phyloP scores from a whole-genome alignment of 1,140 invertebrate genomes.

The Drosophila aff. region DNA sequence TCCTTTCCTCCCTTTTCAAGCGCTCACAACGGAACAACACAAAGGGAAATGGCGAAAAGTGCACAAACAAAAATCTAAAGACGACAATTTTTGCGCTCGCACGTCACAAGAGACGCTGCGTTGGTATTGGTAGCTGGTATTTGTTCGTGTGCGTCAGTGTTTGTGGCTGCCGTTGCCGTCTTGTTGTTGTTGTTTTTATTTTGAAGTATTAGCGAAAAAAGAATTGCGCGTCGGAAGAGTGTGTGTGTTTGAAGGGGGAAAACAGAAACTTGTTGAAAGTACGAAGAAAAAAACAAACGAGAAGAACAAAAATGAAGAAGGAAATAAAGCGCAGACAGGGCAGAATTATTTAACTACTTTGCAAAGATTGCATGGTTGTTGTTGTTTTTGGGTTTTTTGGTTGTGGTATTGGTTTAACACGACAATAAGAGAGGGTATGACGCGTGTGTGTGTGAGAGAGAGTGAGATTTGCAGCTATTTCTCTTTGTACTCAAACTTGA shows the following conservation, averaged over 20 bases:
- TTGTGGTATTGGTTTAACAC: conserved; percentile 40
- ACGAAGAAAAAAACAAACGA: conserved; percentile 48
- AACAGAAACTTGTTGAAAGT: conserved; percentile 77
- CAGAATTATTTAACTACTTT: conserved; percentile 83
- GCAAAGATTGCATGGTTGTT: conserved; percentile 73
- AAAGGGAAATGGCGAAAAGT: conserved; percentile 52
- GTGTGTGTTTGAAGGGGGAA: conserved; percentile 27
- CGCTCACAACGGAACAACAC: conserved; percentile 20
- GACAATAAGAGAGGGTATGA: conserved; percentile 5
- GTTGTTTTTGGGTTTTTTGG: conserved; percentile 52
- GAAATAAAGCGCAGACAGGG: conserved; percentile 83
- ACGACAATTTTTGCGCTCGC: conserved; percentile 52
- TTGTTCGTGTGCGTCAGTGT: conserved; percentile 35
- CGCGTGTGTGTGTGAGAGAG: conserved; percentile 14
- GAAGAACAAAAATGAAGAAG: conserved; percentile 76
- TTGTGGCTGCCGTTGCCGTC: conserved; percentile 27
- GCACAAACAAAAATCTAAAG: conserved; percentile 54
- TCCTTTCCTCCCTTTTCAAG: conserved; percentile 6
- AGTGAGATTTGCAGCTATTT: conserved; percentile 18
- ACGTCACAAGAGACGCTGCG: conserved; percentile 43
- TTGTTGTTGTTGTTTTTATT: conserved; percentile 52
- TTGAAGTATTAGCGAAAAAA: conserved; percentile 75
- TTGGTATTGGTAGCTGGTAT: conserved; percentile 33
- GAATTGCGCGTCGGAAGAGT: conserved; percentile 65
- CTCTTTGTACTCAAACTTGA: conserved; percentile 42